Evolutionary conservation across 2,888 invertebrate genomes (phyloP).

Genomic region (Nomada fucata): DNA sequence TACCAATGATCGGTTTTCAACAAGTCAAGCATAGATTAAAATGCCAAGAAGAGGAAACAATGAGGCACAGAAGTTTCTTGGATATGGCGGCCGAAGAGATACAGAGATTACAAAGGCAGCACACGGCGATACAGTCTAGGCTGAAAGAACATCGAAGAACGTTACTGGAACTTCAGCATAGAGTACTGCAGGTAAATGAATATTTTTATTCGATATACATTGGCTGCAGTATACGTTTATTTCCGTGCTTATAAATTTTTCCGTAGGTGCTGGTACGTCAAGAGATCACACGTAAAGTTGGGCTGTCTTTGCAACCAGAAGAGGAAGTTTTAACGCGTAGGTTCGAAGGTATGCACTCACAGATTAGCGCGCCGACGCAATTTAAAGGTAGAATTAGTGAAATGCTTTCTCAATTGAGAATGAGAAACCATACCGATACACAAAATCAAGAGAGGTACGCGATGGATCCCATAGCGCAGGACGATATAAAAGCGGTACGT

Average conservation of each 20-base stretch:
- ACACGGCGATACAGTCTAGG: slow-evolving; percentile 92
- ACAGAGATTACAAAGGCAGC: slow-evolving; percentile 91
- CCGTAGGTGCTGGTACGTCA: slow-evolving; percentile 93
- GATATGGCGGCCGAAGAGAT: slow-evolving; percentile 92
- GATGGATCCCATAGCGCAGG: slow-evolving; percentile 88
- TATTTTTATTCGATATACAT: slow-evolving; percentile 18
- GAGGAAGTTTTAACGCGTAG: slow-evolving; percentile 95
- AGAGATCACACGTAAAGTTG: slow-evolving; percentile 94
- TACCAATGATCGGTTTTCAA: slow-evolving; percentile 96
- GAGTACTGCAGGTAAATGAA: slow-evolving; percentile 89
- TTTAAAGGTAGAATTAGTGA: slow-evolving; percentile 97
- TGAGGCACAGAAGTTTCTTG: slow-evolving; percentile 92
- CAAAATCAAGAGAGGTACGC: slow-evolving; percentile 90
- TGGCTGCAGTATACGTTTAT: background rate
- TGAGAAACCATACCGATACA: slow-evolving; percentile 87
- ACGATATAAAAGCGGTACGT: slow-evolving; percentile 86
- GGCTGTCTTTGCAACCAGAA: slow-evolving; percentile 93
- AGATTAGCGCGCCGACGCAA: slow-evolving; percentile 95
- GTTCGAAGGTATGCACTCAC: slow-evolving; percentile 93
- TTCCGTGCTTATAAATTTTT: background rate
- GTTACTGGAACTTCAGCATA: slow-evolving; percentile 92
- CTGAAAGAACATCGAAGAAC: slow-evolving; percentile 93
- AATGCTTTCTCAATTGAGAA: slow-evolving; percentile 93
- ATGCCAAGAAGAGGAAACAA: slow-evolving; percentile 93
- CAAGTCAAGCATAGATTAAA: slow-evolving; percentile 92